These are phyloP conservation scores for Vollenhovia emeryi DNA, from an alignment of 1,140 invertebrate genomes.

Conservation along the genomic window DNA sequence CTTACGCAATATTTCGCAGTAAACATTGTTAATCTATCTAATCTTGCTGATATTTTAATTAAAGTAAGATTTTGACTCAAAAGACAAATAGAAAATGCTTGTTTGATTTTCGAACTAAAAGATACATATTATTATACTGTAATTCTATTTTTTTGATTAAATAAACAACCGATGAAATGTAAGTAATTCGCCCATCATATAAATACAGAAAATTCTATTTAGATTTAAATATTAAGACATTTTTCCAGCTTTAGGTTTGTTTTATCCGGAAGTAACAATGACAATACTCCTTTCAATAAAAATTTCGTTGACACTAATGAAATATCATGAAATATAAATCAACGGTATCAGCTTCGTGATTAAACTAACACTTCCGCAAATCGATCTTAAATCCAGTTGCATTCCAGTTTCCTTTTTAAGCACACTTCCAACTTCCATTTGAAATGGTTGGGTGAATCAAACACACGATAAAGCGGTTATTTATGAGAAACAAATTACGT, in stretches of 20 bases:
- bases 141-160: background rate
- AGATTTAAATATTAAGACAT: background rate
- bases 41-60: background rate
- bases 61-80: background rate
- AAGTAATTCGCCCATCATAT: no score
- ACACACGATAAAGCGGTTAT: slow-evolving; percentile 40
- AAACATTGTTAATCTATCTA: background rate
- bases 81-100: background rate
- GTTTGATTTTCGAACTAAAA: background rate
- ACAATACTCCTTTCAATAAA: background rate
- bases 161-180: background rate
- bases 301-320: background rate
- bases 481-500: slow-evolving; percentile 35
- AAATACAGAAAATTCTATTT: no score
- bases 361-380: slow-evolving; percentile 14
- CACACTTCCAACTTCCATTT: background rate
- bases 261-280: background rate
- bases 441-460: slow-evolving; percentile 5
- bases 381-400: background rate
- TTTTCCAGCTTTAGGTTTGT: background rate
- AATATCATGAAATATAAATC: background rate
- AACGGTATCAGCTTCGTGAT: background rate
- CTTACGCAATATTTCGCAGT: background rate
- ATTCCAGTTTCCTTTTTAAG: slow-evolving; percentile 1
- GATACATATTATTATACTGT: background rate